Percentiles rank a stretch among this genome's conserved stretches.
phyloP scores from a whole-genome alignment of 2,888 invertebrate genomes.

The Drosophila anceps region DNA sequence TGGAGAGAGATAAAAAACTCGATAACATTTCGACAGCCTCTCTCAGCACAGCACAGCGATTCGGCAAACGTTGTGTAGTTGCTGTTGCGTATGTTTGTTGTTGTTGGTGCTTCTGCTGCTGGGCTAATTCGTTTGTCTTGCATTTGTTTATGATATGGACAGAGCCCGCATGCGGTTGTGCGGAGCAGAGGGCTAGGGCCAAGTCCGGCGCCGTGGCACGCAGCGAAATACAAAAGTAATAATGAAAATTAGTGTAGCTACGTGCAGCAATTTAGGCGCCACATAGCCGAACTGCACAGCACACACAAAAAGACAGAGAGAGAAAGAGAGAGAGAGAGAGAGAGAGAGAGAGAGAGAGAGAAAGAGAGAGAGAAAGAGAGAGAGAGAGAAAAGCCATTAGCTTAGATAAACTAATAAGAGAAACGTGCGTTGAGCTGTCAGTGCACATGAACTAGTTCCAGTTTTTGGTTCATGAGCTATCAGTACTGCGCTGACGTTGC shows the following conservation, averaged over 20 bases:
- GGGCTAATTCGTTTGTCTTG: constrained; percentile 38
- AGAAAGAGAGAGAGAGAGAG: neutral
- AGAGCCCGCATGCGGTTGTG: constrained; percentile 48
- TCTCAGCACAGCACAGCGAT: constrained; percentile 15
- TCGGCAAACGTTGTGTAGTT: constrained; percentile 25
- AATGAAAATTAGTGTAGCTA: constrained; percentile 63
- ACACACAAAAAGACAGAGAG: constrained; percentile 7
- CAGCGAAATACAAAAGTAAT: constrained; percentile 61
- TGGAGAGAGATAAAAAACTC: constrained; percentile 34
- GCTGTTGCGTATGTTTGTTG: constrained; percentile 25
- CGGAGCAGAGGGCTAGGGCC: constrained; percentile 5
- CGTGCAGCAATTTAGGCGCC: constrained; percentile 80
- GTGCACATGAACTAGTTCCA: constrained; percentile 38
- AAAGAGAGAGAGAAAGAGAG: neutral
- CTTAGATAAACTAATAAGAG: constrained; percentile 66
- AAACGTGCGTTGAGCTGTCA: constrained; percentile 43
- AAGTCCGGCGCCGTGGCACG: constrained; percentile 65
- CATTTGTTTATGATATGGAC: constrained; percentile 67
- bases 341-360: neutral
- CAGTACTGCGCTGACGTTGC: constrained; percentile 21
- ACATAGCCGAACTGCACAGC: constrained; percentile 36
- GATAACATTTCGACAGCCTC: constrained; percentile 62
- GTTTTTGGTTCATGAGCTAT: constrained; percentile 7
- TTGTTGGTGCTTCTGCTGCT: constrained; percentile 26
- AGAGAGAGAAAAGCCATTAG: constrained; percentile 34